Base-by-base conservation (phyloP, 2,113 vertebrate species). In the Cyprinodon variegatus region DNA sequence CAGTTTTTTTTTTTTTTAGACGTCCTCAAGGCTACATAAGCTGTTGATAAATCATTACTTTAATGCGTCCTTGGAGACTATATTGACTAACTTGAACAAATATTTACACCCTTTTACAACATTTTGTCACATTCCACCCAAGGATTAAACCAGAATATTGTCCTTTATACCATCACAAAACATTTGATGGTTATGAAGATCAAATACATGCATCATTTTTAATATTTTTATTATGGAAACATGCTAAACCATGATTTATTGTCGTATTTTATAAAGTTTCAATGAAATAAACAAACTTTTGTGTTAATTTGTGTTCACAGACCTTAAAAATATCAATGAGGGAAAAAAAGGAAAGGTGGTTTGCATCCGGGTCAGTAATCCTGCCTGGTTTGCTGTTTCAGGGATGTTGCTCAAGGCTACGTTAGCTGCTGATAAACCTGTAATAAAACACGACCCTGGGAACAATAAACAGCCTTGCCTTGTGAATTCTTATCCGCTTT, bases 371-470 rank as follows among this genome's bases (percentile, higher is more conserved):
- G 13, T 62, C 17, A 41, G 38, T 68, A 45, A 59, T 37, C 11
- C 45, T 39, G 20, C 15, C 36, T 45, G 59, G 12, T 40, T 70
- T 13, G 41, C 11, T n/a, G 37, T 36, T 59, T 62, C 59, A 57
- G 69, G 38, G 4, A 13, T 48, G 65, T 43, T 37, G 61, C 66
- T 60, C 38, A 65, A 50, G 78, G 71, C 61, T 20, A 46, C 37
- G 11, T 60, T 29, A 65, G 78, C 72, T 63, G 45, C 62, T 75
- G 76, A 63, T 78, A 38, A 68, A 65, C 38, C 2, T 43, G 15
- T n/a, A 37, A n/a, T 77, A 45, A 62, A 0, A 60, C 61, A 38
- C 40, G 57, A 38, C 45, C 38, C 46, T 8, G n/a, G 17, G 65
- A 50, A 22, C 29, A 61, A n/a, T 14, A 17, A 29, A 29, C 3